These are phyloP conservation scores for Homarus americanus DNA, from an alignment of 1,140 invertebrate genomes.

Conservation along the genomic window DNA sequence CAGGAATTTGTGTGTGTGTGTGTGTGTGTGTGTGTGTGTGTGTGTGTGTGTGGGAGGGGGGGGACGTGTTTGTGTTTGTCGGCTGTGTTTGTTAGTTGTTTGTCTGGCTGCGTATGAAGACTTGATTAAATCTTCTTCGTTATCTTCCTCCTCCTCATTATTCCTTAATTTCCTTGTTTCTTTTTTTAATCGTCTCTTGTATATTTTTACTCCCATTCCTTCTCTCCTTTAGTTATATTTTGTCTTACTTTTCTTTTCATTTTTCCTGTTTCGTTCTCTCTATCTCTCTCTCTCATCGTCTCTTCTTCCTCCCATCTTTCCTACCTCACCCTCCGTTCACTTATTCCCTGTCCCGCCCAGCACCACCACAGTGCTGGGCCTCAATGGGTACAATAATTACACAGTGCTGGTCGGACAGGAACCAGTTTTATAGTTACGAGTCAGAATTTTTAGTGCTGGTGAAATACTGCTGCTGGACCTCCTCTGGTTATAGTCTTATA, in stretches of 20 bases:
- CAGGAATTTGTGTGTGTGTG: too few relatives aligned
- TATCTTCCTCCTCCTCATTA: neutral
- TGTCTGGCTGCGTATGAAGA: neutral
- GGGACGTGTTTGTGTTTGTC: neutral
- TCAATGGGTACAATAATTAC: too few relatives aligned
- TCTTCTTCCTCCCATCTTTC: neutral
- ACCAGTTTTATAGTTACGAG: too few relatives aligned
- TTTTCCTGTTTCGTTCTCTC: neutral
- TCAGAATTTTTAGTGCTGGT: too few relatives aligned
- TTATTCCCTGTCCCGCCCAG: neutral
- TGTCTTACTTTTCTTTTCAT: too few relatives aligned
- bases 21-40: neutral
- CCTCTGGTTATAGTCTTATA: too few relatives aligned
- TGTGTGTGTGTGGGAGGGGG: neutral
- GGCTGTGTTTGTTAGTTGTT: neutral
- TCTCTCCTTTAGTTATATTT: too few relatives aligned
- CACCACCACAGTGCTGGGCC: neutral
- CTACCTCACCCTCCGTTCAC: neutral
- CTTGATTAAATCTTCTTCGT: neutral
- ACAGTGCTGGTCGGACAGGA: too few relatives aligned
- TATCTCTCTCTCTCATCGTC: neutral
- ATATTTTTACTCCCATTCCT: too few relatives aligned
- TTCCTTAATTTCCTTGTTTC: neutral
- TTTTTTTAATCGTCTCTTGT: too few relatives aligned
- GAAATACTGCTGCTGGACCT: too few relatives aligned